Conservation (phyloP, 2,888 invertebrate genomes). For the Agonum fuliginosum region DNA sequence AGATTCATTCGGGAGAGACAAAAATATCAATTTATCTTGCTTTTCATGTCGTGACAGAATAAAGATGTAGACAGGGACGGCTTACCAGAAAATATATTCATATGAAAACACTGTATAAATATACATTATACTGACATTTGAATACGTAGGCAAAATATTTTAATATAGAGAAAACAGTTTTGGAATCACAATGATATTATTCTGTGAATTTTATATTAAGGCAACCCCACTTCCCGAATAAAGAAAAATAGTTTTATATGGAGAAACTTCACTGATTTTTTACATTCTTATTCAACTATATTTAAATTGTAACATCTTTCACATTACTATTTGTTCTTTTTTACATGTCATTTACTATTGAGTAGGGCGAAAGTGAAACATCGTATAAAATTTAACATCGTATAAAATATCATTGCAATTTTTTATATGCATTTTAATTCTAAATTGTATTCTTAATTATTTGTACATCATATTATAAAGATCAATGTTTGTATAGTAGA, state of each 20-base stretch:
- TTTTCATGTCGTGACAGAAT: conserved; percentile 42
- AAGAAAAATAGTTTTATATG: conserved; percentile 16
- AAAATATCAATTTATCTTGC: conserved; percentile 57
- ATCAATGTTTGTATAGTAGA: too few relatives aligned
- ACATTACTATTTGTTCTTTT: not conserved
- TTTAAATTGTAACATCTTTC: too few relatives aligned
- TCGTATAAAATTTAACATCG: too few relatives aligned
- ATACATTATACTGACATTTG: conserved; percentile 42
- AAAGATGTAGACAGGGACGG: conserved; percentile 47
- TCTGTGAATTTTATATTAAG: conserved; percentile 38
- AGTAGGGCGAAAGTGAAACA: too few relatives aligned
- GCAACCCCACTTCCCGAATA: not conserved
- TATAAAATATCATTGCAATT: too few relatives aligned
- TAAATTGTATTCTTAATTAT: too few relatives aligned
- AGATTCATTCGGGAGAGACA: conserved; percentile 45
- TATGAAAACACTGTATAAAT: conserved; percentile 46
- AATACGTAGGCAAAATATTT: conserved; percentile 38
- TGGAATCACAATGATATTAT: conserved; percentile 34
- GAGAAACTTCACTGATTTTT: not conserved
- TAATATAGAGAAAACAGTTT: conserved; percentile 33
- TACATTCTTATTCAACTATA: conserved; percentile 1
- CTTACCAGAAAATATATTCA: conserved; percentile 46
- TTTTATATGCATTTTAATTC: too few relatives aligned
- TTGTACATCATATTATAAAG: too few relatives aligned
- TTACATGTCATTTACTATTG: too few relatives aligned